Conservation (phyloP, 92 coral and sea anemone genomes). For the Isaurus tuberculatus region DNA sequence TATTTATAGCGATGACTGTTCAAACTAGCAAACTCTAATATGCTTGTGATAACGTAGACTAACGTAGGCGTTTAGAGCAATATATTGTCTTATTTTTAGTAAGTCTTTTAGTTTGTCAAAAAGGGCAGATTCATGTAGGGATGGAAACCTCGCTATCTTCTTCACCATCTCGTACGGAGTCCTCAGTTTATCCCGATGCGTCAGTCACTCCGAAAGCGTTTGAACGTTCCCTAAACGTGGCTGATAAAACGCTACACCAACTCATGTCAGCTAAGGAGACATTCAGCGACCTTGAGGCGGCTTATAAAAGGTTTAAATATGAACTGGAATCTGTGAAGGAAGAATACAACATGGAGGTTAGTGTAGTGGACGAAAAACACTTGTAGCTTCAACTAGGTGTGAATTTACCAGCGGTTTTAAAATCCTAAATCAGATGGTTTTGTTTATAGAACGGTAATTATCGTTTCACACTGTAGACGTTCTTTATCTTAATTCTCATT, state of each 20-base stretch:
- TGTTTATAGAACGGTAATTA: no score
- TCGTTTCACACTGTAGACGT: no score
- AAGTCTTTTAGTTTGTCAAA: not conserved
- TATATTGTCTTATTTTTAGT: no score
- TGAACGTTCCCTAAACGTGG: conserved; percentile 68
- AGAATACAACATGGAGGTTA: conserved; percentile 70
- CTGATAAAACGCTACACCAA: conserved; percentile 74
- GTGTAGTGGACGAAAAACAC: not conserved
- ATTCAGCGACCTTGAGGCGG: conserved; percentile 73
- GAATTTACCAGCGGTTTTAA: no score
- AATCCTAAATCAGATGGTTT: no score
- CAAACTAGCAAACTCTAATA: no score
- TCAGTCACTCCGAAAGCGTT: conserved; percentile 40
- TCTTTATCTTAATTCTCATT: no score
- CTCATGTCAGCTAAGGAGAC: conserved; percentile 79
- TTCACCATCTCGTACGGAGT: not conserved
- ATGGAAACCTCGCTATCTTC: conserved; percentile 9
- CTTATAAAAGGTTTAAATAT: conserved; percentile 71
- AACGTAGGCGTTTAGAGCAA: no score
- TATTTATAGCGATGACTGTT: no score
- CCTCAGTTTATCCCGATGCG: not conserved
- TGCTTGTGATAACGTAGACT: no score
- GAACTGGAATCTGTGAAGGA: conserved; percentile 74
- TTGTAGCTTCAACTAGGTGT: no score
- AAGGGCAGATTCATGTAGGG: not conserved